Conservation (phyloP, 2,888 invertebrate species). For the Amphimallon solstitiale region DNA sequence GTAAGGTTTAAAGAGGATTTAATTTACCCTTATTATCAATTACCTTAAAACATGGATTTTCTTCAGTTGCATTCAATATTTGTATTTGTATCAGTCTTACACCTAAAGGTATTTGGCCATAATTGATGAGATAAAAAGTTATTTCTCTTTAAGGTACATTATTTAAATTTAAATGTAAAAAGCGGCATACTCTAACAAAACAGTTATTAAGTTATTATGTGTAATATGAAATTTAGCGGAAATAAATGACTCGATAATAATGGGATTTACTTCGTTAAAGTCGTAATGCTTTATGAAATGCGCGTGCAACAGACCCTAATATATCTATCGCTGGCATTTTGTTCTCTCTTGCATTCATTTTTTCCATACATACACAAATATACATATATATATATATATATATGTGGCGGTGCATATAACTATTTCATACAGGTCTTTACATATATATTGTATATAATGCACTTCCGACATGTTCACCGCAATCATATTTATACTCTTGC, state of each 20-base stretch:
- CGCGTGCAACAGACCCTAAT: constrained; percentile 3
- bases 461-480: constrained; percentile 23
- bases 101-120: too few species aligned
- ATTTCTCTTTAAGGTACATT: too few species aligned
- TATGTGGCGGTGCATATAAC: too few species aligned
- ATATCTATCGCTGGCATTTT: constrained; percentile 4
- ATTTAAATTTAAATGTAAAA: too few species aligned
- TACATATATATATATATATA: not conserved
- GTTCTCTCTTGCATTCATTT: constrained; percentile 13
- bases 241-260: constrained; percentile 5
- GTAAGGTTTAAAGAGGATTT: too few species aligned
- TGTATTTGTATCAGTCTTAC: too few species aligned
- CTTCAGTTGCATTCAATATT: too few species aligned
- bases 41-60: too few species aligned
- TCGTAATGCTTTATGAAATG: constrained; percentile 9
- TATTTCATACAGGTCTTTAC: not conserved
- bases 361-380: constrained; percentile 6
- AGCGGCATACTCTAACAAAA: too few species aligned
- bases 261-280: constrained; percentile 20
- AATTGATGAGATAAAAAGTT: too few species aligned
- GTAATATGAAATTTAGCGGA: constrained; percentile 2
- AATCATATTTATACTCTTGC: constrained; percentile 18
- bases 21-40: too few species aligned
- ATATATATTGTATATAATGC: constrained; percentile 6
- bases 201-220: not conserved